A percentile compares a stretch with the other conserved stretches of the same genome.
These are phyloP conservation scores for Metacarcinus magister DNA, from an alignment of 2,888 invertebrate species.

Conservation along the genomic window DNA sequence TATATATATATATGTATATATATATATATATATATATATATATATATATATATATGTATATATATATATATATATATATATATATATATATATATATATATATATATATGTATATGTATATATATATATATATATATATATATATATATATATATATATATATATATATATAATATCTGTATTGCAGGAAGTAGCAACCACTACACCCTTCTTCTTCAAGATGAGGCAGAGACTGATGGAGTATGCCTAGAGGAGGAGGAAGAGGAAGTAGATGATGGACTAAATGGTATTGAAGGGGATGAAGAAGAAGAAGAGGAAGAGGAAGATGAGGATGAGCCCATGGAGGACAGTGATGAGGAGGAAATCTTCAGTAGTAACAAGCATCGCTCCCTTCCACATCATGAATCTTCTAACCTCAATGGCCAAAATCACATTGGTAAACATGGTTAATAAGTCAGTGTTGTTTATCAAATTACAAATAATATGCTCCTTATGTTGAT, in stretches of 20 bases:
- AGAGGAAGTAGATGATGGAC: slow-evolving; percentile 75
- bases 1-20: neutral
- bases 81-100: neutral
- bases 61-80: too few relatives aligned
- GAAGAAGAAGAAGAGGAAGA: slow-evolving; percentile 80
- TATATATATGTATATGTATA: neutral
- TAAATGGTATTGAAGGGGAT: slow-evolving; percentile 78
- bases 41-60: too few relatives aligned
- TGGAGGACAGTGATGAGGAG: slow-evolving; percentile 80
- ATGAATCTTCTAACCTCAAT: slow-evolving; percentile 73
- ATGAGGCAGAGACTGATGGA: slow-evolving; percentile 79
- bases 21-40: too few relatives aligned
- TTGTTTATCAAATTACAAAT: neutral
- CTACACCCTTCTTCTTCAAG: slow-evolving; percentile 80
- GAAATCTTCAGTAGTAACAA: slow-evolving; percentile 81
- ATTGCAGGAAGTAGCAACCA: slow-evolving; percentile 77
- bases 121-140: neutral
- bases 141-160: neutral
- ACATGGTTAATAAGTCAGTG: neutral
- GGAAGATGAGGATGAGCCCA: slow-evolving; percentile 78
- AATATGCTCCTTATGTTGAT: neutral
- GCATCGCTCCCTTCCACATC: slow-evolving; percentile 76
- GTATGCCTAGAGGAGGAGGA: slow-evolving; percentile 78
- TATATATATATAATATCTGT: neutral
- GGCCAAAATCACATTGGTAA: slow-evolving; percentile 78